phyloP scores from a whole-genome alignment of 2,888 invertebrate genomes.

The Tricholauxania praeusta region DNA sequence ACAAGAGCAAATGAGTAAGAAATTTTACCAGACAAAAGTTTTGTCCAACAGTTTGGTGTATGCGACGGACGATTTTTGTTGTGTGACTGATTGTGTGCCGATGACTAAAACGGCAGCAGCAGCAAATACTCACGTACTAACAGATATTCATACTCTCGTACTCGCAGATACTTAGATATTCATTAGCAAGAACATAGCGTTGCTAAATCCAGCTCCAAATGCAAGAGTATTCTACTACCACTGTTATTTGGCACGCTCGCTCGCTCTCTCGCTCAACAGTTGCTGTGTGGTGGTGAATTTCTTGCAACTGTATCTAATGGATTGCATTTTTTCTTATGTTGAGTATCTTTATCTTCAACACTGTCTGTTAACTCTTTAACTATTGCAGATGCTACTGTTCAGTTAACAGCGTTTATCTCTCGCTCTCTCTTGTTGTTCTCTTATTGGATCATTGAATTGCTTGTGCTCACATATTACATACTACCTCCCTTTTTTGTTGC shows the following conservation, averaged over 20 bases:
- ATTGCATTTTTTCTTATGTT: neutral
- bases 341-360: too few species aligned
- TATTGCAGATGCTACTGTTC: too few species aligned
- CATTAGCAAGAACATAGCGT: constrained; percentile 7
- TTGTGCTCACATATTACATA: too few species aligned
- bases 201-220: constrained; percentile 2
- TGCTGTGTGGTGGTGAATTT: constrained; percentile 18
- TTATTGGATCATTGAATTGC: too few species aligned
- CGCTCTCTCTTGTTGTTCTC: too few species aligned
- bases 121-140: constrained; percentile 20
- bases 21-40: neutral
- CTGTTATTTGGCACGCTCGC: neutral
- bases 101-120: neutral
- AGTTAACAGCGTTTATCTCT: too few species aligned
- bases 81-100: too few species aligned
- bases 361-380: too few species aligned
- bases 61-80: neutral
- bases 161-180: constrained; percentile 4
- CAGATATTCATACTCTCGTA: constrained; percentile 20
- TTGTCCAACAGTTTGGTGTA: neutral
- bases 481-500: too few species aligned
- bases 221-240: too few species aligned
- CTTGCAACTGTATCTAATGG: neutral
- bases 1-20: neutral
- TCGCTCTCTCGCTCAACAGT: neutral